phyloP scores from a whole-genome alignment of 1,140 invertebrate genomes.

The Asobara japonica region DNA sequence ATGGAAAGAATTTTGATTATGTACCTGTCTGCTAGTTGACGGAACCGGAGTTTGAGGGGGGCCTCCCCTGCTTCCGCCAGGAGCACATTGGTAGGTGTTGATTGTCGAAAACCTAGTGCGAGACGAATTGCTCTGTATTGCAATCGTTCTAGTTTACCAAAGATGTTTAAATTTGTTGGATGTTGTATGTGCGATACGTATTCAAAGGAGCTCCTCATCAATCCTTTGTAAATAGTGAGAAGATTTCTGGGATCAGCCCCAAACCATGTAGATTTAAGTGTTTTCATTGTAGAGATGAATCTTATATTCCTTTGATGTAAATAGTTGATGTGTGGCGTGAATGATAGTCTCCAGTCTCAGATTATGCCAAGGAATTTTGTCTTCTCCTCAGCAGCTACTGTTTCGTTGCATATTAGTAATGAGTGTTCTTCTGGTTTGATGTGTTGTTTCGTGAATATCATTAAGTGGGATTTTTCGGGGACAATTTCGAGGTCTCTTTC shows the following conservation, averaged over 20 bases:
- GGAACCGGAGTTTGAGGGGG: background rate
- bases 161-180: too few species aligned
- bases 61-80: background rate
- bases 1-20: background rate
- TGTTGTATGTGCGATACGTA: background rate
- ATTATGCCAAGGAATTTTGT: background rate
- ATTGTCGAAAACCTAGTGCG: too few species aligned
- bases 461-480: background rate
- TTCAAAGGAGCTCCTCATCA: background rate
- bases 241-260: background rate
- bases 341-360: background rate
- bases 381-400: background rate
- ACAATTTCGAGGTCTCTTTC: too few species aligned
- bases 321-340: background rate
- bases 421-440: background rate
- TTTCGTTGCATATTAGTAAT: background rate
- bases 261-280: background rate
- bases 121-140: too few species aligned
- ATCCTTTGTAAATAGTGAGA: background rate
- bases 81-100: constrained; percentile 12
- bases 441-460: background rate
- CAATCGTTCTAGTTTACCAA: too few species aligned
- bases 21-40: background rate
- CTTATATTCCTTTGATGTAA: background rate
- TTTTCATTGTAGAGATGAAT: background rate